Evolutionary conservation across 2,113 vertebrate genomes (phyloP).

Genomic region (Gracilinanus agilis): DNA sequence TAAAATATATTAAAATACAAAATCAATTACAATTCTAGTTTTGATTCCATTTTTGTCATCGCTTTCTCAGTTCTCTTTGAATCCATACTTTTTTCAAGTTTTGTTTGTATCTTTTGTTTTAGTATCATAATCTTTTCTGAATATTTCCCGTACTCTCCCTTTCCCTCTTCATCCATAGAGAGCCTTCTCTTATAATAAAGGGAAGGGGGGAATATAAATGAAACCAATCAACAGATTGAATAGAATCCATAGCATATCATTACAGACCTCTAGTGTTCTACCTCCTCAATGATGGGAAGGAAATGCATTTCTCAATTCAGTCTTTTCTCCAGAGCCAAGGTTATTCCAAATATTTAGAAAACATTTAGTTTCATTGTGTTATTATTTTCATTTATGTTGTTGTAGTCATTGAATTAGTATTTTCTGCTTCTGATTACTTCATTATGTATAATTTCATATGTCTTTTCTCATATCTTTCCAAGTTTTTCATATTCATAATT

Average conservation of each 20-base stretch:
- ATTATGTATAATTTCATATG: not conserved
- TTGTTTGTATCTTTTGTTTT: too few species aligned
- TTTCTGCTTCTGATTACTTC: not conserved
- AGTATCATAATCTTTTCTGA: too few species aligned
- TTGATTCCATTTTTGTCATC: too few species aligned
- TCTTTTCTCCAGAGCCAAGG: not conserved
- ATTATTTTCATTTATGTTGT: not conserved
- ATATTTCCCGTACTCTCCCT: too few species aligned
- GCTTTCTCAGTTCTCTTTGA: too few species aligned
- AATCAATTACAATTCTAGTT: too few species aligned
- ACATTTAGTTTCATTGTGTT: not conserved
- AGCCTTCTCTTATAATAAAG: too few species aligned
- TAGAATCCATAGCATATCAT: not conserved
- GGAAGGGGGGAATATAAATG: too few species aligned
- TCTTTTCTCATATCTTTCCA: not conserved
- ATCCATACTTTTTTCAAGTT: too few species aligned
- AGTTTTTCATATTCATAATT: not conserved
- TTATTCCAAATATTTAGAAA: not conserved
- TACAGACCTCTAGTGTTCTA: not conserved
- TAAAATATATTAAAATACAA: too few species aligned
- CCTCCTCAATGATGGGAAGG: not conserved
- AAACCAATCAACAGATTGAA: too few species aligned
- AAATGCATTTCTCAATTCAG: not conserved
- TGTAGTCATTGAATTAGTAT: not conserved
- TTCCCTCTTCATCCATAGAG: too few species aligned